A percentile compares a stretch with the other conserved stretches of the same genome.
Conservation (phyloP, 2,113 vertebrate species). For the Camelus dromedarius region DNA sequence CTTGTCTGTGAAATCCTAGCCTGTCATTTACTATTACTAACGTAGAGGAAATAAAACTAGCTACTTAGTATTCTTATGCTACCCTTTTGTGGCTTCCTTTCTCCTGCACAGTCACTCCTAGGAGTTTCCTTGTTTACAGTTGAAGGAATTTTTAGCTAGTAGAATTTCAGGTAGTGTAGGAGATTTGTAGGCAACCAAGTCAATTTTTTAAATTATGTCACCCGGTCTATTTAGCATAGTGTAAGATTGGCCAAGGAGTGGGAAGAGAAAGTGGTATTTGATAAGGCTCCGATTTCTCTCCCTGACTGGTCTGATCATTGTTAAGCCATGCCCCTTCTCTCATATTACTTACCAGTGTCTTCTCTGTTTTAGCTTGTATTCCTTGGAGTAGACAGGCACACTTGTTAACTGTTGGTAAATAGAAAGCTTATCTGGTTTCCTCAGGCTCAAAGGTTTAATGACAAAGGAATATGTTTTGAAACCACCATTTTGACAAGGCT, state of each 20-base stretch:
- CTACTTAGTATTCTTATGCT: background rate
- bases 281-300: background rate
- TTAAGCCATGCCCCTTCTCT: background rate
- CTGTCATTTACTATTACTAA: slow-evolving; percentile 7
- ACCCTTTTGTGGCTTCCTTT: background rate
- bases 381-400: background rate
- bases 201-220: background rate
- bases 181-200: background rate
- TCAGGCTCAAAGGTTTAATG: background rate
- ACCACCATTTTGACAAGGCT: slow-evolving; percentile 33
- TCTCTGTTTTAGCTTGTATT: background rate
- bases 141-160: background rate
- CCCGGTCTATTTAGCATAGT: background rate
- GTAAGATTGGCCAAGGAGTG: background rate
- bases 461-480: slow-evolving; percentile 20
- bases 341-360: background rate
- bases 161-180: background rate
- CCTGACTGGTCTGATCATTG: background rate
- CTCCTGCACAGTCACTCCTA: background rate
- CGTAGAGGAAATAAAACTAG: background rate
- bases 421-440: background rate
- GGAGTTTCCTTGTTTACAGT: background rate
- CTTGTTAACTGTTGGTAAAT: background rate
- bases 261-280: slow-evolving; percentile 6
- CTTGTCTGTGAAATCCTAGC: slow-evolving; percentile 8